phyloP scores from a whole-genome alignment of 2,113 vertebrate species.

The Protobothrops flavoviridis region DNA sequence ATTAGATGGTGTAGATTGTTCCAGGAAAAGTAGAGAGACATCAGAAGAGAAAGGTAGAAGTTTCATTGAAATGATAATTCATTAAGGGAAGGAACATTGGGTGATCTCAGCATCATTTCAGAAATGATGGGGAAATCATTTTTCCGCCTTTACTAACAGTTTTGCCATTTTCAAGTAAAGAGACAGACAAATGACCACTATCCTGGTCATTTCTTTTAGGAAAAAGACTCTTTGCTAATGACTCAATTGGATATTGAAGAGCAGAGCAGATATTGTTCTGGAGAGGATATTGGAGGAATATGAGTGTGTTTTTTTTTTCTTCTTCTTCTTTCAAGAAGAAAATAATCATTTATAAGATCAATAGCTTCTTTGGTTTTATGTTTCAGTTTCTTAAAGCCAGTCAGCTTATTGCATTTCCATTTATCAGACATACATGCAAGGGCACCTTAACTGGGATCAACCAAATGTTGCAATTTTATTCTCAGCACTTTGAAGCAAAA shows the following conservation, averaged over 20 bases:
- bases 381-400: slow-evolving; percentile 52
- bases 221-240: slow-evolving; percentile 13
- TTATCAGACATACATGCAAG: slow-evolving; percentile 48
- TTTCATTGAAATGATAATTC: neutral
- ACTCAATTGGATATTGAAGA: slow-evolving; percentile 25
- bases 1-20: neutral
- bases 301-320: neutral
- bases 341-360: slow-evolving; percentile 58
- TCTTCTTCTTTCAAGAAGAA: slow-evolving; percentile 39
- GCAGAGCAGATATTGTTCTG: neutral
- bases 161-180: neutral
- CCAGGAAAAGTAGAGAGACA: neutral
- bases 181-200: neutral
- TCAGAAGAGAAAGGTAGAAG: neutral
- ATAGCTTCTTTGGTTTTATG: slow-evolving; percentile 62
- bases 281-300: neutral
- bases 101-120: fast-evolving
- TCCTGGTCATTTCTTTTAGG: slow-evolving; percentile 11
- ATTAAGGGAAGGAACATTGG: neutral
- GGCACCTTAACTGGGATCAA: slow-evolving; percentile 56
- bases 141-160: neutral
- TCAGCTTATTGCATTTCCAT: slow-evolving; percentile 61
- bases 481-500: slow-evolving; percentile 56
- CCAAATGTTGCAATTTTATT: slow-evolving; percentile 48
- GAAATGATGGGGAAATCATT: neutral